These are phyloP conservation scores for Solenodon paradoxus DNA, from an alignment of 2,113 vertebrate genomes.

Conservation along the genomic window DNA sequence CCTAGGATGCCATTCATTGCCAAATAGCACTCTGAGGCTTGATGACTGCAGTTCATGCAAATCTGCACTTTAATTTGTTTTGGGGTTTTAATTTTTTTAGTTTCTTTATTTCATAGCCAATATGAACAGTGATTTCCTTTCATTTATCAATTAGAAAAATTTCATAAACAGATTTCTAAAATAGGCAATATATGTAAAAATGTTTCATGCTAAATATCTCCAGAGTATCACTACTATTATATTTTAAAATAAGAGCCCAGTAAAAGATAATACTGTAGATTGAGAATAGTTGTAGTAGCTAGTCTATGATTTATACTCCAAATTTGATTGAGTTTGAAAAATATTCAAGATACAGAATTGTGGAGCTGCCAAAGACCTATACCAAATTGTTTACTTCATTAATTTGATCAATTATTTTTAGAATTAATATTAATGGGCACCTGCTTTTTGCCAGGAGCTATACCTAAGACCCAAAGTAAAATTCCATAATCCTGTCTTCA, in stretches of 20 bases:
- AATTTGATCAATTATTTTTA: neutral
- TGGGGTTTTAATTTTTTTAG: too few species aligned
- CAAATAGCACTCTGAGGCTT: neutral
- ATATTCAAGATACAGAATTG: neutral
- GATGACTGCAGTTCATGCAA: neutral
- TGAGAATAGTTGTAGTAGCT: neutral
- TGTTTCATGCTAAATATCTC: neutral
- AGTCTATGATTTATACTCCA: neutral
- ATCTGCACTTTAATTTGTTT: neutral
- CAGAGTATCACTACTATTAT: neutral
- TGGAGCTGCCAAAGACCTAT: neutral
- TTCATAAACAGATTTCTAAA: neutral
- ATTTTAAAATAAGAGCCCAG: neutral
- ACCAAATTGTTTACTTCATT: neutral
- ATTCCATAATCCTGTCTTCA: neutral
- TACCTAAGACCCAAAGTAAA: neutral
- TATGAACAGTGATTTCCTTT: neutral
- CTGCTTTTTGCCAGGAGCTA: neutral
- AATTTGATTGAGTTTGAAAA: neutral
- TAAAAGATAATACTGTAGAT: neutral
- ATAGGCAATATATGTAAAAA: neutral
- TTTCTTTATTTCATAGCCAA: conserved; percentile 23
- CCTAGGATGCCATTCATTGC: conserved; percentile 14
- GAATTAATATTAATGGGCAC: neutral
- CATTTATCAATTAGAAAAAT: conserved; percentile 3